Evolutionary conservation across 2,888 invertebrate genomes (phyloP), one percentile per base, ranked within the genome.

Genomic region (Allacma fusca): DNA sequence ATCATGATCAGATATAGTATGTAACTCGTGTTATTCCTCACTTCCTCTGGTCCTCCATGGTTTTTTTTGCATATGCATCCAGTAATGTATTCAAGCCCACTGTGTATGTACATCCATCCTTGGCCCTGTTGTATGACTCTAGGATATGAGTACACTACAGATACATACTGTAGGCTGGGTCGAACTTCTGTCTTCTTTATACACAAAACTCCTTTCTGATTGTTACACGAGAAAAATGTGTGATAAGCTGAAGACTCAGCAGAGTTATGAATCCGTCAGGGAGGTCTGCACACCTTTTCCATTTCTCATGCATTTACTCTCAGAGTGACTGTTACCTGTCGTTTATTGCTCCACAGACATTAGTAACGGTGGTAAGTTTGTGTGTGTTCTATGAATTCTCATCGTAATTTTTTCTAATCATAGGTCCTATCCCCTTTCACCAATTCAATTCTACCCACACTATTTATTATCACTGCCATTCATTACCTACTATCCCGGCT

Each of bases 381-480:
- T 67, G 29, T 29, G 67, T 67, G 67, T 67, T 4, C 34, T n/a
- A 26, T 24, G 70, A 70, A 70, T 73, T 62, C 70, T 44, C 69
- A 69, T 69, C 44, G 64, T 70, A 71, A 76, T 77, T 71, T 65
- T 64, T 77, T 57, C 69, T 76, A 77, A 77, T 77, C 72, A 77
- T 77, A 77, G 65, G 57, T 70, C 70, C 76, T n/a, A 44, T 70
- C 71, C 76, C 50, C 71, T 65, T 77, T 77, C 77, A 77, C 72
- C 77, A 77, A 72, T 67, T 50, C 71, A 77, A 71, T 72, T 57
- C 77, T 77, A 67, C 77, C 77, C 71, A 77, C 77, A 77, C 77
- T 77, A 77, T 67, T 77, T 71, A 71, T 77, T 77, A 77, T 77
- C 67, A 72, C 72, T 77, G 72, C 72, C 77, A 77, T 77, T 72